Evolutionary conservation across 2,797 vertebrate genomes (phyloP).

Genomic region (Eospalax fontanierii): DNA sequence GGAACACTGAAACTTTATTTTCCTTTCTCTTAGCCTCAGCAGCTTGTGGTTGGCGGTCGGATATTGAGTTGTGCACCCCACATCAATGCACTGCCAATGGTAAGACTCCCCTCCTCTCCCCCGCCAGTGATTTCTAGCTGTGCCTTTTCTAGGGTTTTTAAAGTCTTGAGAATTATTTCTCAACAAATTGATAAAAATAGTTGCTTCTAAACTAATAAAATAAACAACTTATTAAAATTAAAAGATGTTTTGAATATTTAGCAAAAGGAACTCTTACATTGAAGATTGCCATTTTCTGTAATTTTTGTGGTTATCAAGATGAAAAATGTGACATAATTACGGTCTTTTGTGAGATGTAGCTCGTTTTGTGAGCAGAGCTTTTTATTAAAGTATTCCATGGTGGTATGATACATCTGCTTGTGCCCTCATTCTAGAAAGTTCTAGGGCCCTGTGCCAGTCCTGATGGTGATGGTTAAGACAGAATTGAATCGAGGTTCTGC

Average conservation of each 20-base stretch:
- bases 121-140: slow-evolving; percentile 12
- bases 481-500: slow-evolving; percentile 44
- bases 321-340: neutral
- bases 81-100: slow-evolving; percentile 93
- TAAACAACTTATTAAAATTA: neutral
- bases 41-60: slow-evolving; percentile 86
- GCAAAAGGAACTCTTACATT: neutral
- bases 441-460: neutral
- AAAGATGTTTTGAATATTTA: slow-evolving; percentile 30
- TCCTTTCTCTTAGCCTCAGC: slow-evolving; percentile 85
- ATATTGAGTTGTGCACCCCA: slow-evolving; percentile 86
- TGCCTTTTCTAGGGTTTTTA: neutral
- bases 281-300: neutral
- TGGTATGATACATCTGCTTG: neutral
- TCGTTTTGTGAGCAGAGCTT: too few species aligned
- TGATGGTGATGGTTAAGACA: slow-evolving; percentile 18
- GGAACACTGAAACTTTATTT: slow-evolving; percentile 77
- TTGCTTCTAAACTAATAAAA: neutral
- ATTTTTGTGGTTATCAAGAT: slow-evolving; percentile 16
- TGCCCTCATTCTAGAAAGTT: slow-evolving; percentile 8
- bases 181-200: slow-evolving; percentile 33
- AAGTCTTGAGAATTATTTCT: neutral
- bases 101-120: slow-evolving; percentile 75
- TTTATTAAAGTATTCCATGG: neutral
- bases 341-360: slow-evolving; percentile 50